phyloP scores from a whole-genome alignment of 64 coral and sea anemone genomes.

The Catalaphyllia jardinei region DNA sequence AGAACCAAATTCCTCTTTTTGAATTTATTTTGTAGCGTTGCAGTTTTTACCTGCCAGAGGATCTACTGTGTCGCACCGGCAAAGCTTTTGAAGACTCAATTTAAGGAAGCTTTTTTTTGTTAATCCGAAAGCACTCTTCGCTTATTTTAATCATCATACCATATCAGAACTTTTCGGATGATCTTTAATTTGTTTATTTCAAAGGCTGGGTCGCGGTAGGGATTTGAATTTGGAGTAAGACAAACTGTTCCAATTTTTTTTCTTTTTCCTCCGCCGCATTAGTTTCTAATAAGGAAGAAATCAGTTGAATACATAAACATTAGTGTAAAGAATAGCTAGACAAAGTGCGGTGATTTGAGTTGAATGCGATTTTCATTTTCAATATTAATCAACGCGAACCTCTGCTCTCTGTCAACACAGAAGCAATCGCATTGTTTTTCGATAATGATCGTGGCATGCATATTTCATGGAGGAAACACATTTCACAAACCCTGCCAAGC shows the following conservation, averaged over 20 bases:
- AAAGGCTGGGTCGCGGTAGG: conserved; percentile 1
- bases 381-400: conserved; percentile 32
- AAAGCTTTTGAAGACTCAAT: conserved; percentile 13
- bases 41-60: background rate
- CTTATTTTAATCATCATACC: conserved; percentile 18
- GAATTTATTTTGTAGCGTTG: background rate
- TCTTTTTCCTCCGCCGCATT: background rate
- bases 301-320: conserved; percentile 52
- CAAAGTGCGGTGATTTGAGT: conserved; percentile 29
- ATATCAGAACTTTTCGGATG: conserved; percentile 29
- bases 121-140: conserved; percentile 3
- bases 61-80: conserved; percentile 9
- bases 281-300: conserved; percentile 45
- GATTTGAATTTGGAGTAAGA: background rate
- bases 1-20: background rate
- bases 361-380: conserved; percentile 32
- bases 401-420: conserved; percentile 25
- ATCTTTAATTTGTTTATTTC: conserved; percentile 57
- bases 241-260: background rate
- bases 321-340: conserved; percentile 37
- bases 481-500: conserved; percentile 20
- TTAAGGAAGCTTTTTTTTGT: conserved; percentile 30
- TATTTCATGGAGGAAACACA: conserved; percentile 51
- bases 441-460: conserved; percentile 42
- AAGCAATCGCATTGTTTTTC: conserved; percentile 24